Conservation (phyloP, 1,140 invertebrate genomes). For the Mamestra configurata region DNA sequence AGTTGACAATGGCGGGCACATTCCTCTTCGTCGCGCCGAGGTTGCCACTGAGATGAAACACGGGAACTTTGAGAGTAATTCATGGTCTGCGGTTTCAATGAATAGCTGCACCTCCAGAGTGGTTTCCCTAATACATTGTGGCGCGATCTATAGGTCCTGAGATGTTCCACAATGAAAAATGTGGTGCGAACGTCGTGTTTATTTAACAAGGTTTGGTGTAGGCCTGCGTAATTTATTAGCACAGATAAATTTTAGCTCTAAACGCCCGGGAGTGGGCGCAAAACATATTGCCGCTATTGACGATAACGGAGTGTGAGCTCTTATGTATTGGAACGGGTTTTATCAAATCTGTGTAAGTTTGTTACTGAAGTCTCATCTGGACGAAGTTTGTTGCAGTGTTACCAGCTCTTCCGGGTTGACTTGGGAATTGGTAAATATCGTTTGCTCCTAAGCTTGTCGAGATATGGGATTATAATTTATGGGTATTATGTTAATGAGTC, state of each 20-base stretch:
- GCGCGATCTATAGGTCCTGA: constrained; percentile 42
- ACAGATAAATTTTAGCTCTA: constrained; percentile 79
- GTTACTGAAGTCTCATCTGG: neutral
- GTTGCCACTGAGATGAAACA: constrained; percentile 35
- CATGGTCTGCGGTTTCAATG: constrained; percentile 50
- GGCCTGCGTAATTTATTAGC: constrained; percentile 77
- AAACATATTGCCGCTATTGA: constrained; percentile 75
- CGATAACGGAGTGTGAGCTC: constrained; percentile 65
- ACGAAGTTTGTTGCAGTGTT: constrained; percentile 31
- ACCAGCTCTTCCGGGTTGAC: neutral
- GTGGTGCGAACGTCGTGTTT: constrained; percentile 79
- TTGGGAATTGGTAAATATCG: constrained; percentile 8
- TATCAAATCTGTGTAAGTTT: constrained; percentile 36
- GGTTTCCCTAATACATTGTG: constrained; percentile 47
- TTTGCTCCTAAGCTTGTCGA: neutral
- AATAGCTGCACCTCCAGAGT: constrained; percentile 35
- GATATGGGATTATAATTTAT: neutral
- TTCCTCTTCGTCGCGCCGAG: constrained; percentile 26
- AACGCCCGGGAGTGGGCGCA: constrained; percentile 63
- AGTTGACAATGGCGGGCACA: constrained; percentile 27
- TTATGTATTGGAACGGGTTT: constrained; percentile 34
- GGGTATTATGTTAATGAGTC: no score
- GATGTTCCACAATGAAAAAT: constrained; percentile 74
- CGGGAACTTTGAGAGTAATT: constrained; percentile 39
- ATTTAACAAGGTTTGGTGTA: constrained; percentile 76